A percentile compares a stretch with the other conserved stretches of the same genome.
phyloP scores from a whole-genome alignment of 64 coral and sea anemone genomes.

The Anthopleura sola region DNA sequence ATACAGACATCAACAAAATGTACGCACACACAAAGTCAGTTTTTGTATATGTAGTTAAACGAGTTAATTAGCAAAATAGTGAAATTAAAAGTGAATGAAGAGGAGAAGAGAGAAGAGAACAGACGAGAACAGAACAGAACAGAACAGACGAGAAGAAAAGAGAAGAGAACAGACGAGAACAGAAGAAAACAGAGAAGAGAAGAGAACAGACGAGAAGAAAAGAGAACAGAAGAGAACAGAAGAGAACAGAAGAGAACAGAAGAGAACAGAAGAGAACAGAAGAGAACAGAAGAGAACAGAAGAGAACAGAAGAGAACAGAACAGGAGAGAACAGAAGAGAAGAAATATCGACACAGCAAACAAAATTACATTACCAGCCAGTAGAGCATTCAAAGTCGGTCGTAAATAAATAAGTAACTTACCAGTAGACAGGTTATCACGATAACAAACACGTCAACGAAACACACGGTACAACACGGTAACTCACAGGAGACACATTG shows the following conservation, averaged over 20 bases:
- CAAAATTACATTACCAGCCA: not conserved
- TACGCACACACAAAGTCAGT: not conserved
- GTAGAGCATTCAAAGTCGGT: not conserved
- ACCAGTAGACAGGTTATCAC: constrained; percentile 50
- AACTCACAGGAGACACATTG: constrained; percentile 20
- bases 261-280: not conserved
- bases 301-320: too few relatives aligned
- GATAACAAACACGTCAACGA: constrained; percentile 24
- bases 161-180: not conserved
- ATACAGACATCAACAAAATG: not conserved
- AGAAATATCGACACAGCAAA: not conserved
- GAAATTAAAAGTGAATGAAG: too few relatives aligned
- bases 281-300: not conserved
- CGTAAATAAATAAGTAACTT: constrained; percentile 4
- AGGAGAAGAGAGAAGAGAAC: too few relatives aligned
- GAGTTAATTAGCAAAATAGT: too few relatives aligned
- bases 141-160: not conserved
- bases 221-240: not conserved
- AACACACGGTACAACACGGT: constrained; percentile 42
- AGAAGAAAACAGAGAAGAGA: too few relatives aligned
- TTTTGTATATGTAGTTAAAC: not conserved
- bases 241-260: too few relatives aligned
- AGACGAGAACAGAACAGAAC: too few relatives aligned
- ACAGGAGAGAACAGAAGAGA: not conserved
- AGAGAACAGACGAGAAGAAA: too few relatives aligned